Evolutionary conservation across 2,797 vertebrate species (phyloP), one percentile per base, ranked within the genome.

Genomic region (Cuculus canorus): DNA sequence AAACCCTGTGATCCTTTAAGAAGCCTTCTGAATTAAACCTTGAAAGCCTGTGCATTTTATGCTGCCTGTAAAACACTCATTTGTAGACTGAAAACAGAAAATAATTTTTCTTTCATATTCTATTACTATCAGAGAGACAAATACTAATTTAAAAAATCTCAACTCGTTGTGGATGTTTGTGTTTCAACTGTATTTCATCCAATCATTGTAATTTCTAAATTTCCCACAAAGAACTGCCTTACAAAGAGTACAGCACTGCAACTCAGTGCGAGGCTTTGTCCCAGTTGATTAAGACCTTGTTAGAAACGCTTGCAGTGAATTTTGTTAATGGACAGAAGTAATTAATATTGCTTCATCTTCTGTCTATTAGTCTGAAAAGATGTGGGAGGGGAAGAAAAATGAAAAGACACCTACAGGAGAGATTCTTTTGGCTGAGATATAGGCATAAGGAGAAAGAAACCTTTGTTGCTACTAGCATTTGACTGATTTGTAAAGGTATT

Each of bases 81-180:
- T 93, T 96, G 50, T 71, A 73, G 85, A 82, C 33, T 60, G 88
- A 85, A 82, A 94, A 85, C 21, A 88, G 72, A 93, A 95, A 95
- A 93, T 30, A 79, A 94, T 94, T 92, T 97, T 97, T 95, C 85
- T 92, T 70, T 94, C 81, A 69, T 82, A 92, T 41, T 90, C 70
- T 89, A 28, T 95, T 95, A 88, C 61, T 81, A 60, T 48, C 69
- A 86, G 56, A 85, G 71, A 81, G 22, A 50, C 88, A 96, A 96
- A 90, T 73, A 80, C 1, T 90, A 92, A 45, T 77, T 78, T 77
- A 11, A 70, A 87, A 84, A 83, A 84, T 57, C 47, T 92, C 56
- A 76, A 41, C 53, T 89, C 30, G 43, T 48, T 53, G 37, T 69
- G 61, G 23, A 24, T 45, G 14, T 59, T 73, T n/a, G 22, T 53